Evolutionary conservation across 2,888 invertebrate species (phyloP).

Genomic region (Balanococcus diminutus): DNA sequence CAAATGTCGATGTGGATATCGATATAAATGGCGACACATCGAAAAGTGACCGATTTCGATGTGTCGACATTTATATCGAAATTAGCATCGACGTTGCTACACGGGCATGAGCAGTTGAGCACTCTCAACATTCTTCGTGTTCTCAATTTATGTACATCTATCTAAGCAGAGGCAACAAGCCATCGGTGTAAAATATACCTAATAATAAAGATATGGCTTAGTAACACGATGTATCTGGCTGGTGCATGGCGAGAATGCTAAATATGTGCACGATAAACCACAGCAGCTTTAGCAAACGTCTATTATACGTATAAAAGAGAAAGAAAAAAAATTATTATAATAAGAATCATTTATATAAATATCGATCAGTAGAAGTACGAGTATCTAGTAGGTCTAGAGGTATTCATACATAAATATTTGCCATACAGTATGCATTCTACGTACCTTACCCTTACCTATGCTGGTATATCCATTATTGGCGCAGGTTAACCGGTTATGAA

Average conservation of each 20-base stretch:
- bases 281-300: not conserved
- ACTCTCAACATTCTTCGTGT: no score
- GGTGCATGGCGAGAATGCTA: slow-evolving; percentile 1
- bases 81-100: no score
- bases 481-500: slow-evolving; percentile 2
- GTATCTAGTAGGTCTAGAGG: not conserved
- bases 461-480: not conserved
- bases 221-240: not conserved
- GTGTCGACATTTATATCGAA: no score
- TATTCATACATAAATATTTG: not conserved
- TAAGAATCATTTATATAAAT: not conserved
- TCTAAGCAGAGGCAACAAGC: not conserved
- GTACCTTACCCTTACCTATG: not conserved
- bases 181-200: no score
- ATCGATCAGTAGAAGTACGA: not conserved
- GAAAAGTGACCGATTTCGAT: no score
- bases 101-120: no score
- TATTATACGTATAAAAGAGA: not conserved
- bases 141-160: no score
- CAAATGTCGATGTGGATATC: no score
- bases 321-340: not conserved
- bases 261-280: not conserved
- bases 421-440: not conserved
- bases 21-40: no score
- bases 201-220: slow-evolving; percentile 9